These are phyloP conservation scores for Vultur gryphus DNA, from an alignment of 2,797 vertebrate genomes.

Conservation along the genomic window DNA sequence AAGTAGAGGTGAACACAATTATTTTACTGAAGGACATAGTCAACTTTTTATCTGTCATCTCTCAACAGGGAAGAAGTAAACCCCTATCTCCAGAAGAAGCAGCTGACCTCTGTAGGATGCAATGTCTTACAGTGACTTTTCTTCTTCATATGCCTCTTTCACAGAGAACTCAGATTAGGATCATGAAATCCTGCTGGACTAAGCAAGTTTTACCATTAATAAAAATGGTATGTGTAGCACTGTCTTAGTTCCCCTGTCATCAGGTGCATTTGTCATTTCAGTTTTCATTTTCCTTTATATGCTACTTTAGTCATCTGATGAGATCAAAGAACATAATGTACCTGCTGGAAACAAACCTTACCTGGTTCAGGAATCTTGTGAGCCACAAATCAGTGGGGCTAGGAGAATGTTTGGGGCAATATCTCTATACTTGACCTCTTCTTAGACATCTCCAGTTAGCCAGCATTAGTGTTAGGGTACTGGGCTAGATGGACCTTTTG, in stretches of 20 bases:
- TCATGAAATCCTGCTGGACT: constrained; percentile 30
- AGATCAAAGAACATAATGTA: not conserved
- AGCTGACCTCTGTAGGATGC: constrained; percentile 59
- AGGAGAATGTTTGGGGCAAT: not conserved
- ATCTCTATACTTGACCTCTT: not conserved
- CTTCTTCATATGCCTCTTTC: constrained; percentile 52
- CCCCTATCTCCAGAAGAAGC: constrained; percentile 17
- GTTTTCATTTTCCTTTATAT: not conserved
- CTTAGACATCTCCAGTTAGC: not conserved
- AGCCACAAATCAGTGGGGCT: not conserved
- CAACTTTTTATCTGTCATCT: not conserved
- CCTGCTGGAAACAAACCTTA: not conserved
- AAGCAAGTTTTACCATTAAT: constrained; percentile 6
- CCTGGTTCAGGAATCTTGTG: not conserved
- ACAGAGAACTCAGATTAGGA: constrained; percentile 47
- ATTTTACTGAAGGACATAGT: not conserved
- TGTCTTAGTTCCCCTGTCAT: not conserved
- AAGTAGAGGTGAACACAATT: not conserved
- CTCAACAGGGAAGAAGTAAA: constrained; percentile 3
- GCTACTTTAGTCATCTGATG: not conserved
- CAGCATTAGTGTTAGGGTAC: not conserved
- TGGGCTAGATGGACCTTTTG: not conserved
- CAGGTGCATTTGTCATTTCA: not conserved
- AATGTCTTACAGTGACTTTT: constrained; percentile 54
- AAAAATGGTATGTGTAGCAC: constrained; percentile 12